These are phyloP conservation scores for Malurus elegans DNA, from an alignment of 2,113 vertebrate species.

Conservation along the genomic window DNA sequence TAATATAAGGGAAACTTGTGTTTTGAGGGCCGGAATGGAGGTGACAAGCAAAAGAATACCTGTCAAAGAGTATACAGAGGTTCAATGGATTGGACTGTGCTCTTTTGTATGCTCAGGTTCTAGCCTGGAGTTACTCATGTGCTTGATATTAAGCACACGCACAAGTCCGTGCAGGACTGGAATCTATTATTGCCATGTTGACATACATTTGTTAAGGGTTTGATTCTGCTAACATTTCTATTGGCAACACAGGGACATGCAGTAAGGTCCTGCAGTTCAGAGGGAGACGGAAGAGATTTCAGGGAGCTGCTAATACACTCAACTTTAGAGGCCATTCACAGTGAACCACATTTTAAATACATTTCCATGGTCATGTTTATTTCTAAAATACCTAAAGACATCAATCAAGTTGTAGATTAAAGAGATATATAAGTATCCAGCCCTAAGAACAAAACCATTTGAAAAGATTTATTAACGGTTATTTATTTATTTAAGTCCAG, in stretches of 20 bases:
- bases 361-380: slow-evolving; percentile 31
- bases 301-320: not conserved
- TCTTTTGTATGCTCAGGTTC: slow-evolving; percentile 65
- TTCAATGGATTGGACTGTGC: slow-evolving; percentile 32
- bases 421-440: not conserved
- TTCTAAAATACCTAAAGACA: slow-evolving; percentile 31
- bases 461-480: not conserved
- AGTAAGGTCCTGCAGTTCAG: not conserved
- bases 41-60: slow-evolving; percentile 41
- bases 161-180: slow-evolving; percentile 22
- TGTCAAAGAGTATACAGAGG: slow-evolving; percentile 18
- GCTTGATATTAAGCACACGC: slow-evolving; percentile 49
- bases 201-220: slow-evolving; percentile 53
- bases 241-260: not conserved
- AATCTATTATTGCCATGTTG: slow-evolving; percentile 62
- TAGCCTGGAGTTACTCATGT: slow-evolving; percentile 67
- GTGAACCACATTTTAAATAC: slow-evolving; percentile 35
- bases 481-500: not conserved
- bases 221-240: slow-evolving; percentile 34
- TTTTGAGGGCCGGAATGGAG: not conserved
- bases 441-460: not conserved
- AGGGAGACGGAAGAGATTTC: slow-evolving; percentile 21
- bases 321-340: slow-evolving; percentile 1
- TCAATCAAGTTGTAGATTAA: slow-evolving; percentile 32
- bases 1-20: not conserved